Base-by-base conservation (phyloP, 2,888 invertebrate species). In the Pecten maximus region DNA sequence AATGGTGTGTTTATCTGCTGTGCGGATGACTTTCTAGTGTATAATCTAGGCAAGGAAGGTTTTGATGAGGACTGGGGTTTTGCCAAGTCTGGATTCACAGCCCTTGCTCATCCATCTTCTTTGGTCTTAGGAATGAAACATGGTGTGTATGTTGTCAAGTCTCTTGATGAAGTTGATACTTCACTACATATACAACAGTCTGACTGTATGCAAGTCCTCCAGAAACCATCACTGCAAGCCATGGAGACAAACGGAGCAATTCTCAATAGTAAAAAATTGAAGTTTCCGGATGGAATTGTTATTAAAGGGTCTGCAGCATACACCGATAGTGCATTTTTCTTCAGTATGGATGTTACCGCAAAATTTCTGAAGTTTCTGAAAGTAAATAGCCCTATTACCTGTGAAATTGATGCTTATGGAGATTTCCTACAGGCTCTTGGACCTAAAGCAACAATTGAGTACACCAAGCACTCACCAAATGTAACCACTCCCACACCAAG, bases 331-430 rank as follows among this genome's bases (percentile, higher is more conserved):
- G 95, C 96, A 15, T 97, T 97, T 93, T 97, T 96, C 94, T 97
- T 97, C 94, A 96, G 96, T 89, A 95, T 95, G 89, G 94, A 95
- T 54, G 94, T 97, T 16, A 94, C 96, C 40, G 93, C 94, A 35
- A 95, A 95, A 90, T 94, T 97, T 44, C 91, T 97, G 2, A 90
- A 94, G 3, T 96, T 97, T 91, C 96, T 96, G 90, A 91, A 94
- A 48, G 92, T 93, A 88, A 93, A 96, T 89, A 94, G 94, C 12
- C 96, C 96, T 8, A 90, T 97, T 19, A 92, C 93, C 15, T 96
- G 96, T 94, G 97, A 97, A 95, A 96, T 97, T 89, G 97, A 97
- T 95, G 97, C 97, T 16, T 97, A 97, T 94, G 97, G 97, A 0
- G 97, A 97, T 93, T 97, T 97, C 93, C 94, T 97, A 23, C 97